Conservation (phyloP, 2,797 vertebrate species). For the Podargus strigoides region DNA sequence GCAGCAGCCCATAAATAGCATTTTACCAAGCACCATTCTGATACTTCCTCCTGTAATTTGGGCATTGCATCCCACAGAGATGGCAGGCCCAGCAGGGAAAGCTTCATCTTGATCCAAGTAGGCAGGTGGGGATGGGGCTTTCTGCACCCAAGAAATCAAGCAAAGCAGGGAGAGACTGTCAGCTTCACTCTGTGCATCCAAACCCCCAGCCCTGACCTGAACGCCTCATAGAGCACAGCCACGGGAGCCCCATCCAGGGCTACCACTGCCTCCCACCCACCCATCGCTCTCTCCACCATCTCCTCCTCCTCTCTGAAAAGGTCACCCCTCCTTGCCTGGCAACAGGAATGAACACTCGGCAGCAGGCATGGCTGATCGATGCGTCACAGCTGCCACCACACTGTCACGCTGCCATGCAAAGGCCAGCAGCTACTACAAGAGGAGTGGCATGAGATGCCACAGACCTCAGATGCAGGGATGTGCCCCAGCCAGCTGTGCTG, state of each 20-base stretch:
- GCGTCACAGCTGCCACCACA: neutral
- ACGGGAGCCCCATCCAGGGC: neutral
- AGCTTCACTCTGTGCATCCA: fast-evolving
- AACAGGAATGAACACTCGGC: fast-evolving
- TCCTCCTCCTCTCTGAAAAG: neutral
- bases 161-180: neutral
- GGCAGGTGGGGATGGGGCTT: neutral
- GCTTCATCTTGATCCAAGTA: neutral
- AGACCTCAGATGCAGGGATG: neutral
- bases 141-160: neutral
- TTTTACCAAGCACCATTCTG: neutral
- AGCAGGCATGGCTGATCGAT: neutral
- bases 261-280: neutral
- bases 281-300: neutral
- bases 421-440: neutral
- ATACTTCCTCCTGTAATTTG: neutral
- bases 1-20: neutral
- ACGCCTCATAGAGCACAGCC: neutral
- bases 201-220: neutral
- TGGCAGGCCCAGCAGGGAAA: neutral
- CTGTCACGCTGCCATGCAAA: neutral
- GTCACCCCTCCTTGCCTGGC: slow-evolving; percentile 18
- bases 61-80: neutral
- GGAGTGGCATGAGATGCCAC: neutral
- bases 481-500: fast-evolving